These are phyloP conservation scores for Noctua fimbriata DNA, from an alignment of 2,888 invertebrate genomes.

Conservation along the genomic window DNA sequence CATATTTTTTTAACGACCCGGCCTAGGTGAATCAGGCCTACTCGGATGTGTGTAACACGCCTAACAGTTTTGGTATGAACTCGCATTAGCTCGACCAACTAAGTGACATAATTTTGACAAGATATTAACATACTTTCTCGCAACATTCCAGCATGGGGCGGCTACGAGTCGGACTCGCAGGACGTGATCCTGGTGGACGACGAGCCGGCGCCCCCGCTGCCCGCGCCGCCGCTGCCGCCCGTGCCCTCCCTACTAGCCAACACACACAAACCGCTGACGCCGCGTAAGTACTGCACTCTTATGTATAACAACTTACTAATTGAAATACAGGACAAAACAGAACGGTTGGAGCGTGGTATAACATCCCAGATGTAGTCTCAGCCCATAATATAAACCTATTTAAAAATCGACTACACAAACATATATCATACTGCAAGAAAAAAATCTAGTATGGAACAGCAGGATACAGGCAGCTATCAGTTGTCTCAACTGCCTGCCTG, in stretches of 20 bases:
- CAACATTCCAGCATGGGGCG: conserved; percentile 84
- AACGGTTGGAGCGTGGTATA: too few relatives aligned
- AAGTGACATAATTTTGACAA: not conserved
- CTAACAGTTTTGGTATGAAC: not conserved
- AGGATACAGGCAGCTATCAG: too few relatives aligned
- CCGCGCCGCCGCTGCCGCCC: conserved; percentile 66
- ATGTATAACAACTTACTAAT: not conserved
- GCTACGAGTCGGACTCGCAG: conserved; percentile 89
- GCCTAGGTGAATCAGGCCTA: not conserved
- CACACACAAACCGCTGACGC: conserved; percentile 69
- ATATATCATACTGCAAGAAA: too few relatives aligned
- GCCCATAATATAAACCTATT: too few relatives aligned
- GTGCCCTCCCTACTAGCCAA: conserved; percentile 51
- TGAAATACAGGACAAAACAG: too few relatives aligned
- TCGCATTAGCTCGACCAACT: not conserved
- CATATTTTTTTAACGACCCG: not conserved
- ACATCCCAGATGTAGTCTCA: too few relatives aligned
- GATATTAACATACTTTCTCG: not conserved
- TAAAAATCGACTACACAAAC: too few relatives aligned
- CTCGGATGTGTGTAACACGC: not conserved
- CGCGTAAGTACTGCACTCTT: conserved; percentile 76
- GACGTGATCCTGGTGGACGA: conserved; percentile 89
- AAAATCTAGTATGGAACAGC: too few relatives aligned
- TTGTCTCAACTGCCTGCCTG: too few relatives aligned
- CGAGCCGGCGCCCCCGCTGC: conserved; percentile 76